Conservation (phyloP, 2,888 invertebrate species). For the Boloria selene region DNA sequence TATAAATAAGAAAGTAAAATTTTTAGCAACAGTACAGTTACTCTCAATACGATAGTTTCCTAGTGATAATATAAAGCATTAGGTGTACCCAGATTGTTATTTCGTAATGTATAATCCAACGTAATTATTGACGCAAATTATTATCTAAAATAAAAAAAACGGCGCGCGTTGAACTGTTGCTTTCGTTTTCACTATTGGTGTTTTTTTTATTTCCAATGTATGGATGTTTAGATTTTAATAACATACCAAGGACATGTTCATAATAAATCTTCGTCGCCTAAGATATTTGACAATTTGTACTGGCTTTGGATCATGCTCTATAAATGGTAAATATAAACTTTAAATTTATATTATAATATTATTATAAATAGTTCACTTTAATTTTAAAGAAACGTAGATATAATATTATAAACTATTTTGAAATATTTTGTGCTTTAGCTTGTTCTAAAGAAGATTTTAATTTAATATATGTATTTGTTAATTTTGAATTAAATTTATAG, state of each 20-base stretch:
- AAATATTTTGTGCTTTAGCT: too few relatives aligned
- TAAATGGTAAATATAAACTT: conserved; percentile 62
- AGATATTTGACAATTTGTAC: conserved; percentile 71
- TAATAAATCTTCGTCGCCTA: conserved; percentile 71
- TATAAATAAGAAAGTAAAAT: conserved; percentile 24
- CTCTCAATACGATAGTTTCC: neutral
- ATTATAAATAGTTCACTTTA: too few relatives aligned
- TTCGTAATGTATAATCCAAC: conserved; percentile 24
- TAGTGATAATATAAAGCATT: neutral
- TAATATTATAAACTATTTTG: too few relatives aligned
- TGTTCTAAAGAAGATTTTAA: too few relatives aligned
- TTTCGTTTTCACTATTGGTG: conserved; percentile 30
- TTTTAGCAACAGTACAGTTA: conserved; percentile 5
- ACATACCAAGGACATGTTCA: conserved; percentile 79
- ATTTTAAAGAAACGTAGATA: too few relatives aligned
- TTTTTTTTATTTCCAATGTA: conserved; percentile 57
- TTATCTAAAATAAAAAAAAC: conserved; percentile 30
- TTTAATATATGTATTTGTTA: too few relatives aligned
- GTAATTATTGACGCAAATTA: conserved; percentile 39
- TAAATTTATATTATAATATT: neutral
- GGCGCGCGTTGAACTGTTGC: conserved; percentile 33
- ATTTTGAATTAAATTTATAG: too few relatives aligned
- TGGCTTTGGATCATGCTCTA: conserved; percentile 70
- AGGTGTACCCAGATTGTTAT: conserved; percentile 8
- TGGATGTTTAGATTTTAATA: conserved; percentile 63